phyloP scores from a whole-genome alignment of 2,113 vertebrate species.

The Halichoeres trimaculatus region DNA sequence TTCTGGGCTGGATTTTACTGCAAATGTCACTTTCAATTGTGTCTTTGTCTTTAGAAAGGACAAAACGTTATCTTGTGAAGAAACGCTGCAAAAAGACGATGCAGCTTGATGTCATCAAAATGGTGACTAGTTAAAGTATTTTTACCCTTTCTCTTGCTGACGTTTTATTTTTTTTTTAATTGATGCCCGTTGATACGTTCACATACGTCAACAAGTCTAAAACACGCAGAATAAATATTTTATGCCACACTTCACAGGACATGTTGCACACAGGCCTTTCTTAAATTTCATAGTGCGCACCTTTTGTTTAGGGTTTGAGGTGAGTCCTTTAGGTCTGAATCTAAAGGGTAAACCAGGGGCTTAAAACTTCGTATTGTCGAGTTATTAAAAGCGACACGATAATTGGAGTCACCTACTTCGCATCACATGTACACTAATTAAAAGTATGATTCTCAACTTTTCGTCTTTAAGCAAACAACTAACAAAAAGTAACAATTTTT shows the following conservation, averaged over 20 bases:
- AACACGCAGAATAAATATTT: no score
- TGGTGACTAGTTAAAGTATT: no score
- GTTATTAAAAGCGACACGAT: neutral
- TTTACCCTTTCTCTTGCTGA: no score
- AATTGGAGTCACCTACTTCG: rapidly evolving
- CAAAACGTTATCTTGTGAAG: no score
- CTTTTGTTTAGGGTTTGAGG: constrained; percentile 41
- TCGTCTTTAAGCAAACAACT: neutral
- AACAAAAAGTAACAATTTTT: neutral
- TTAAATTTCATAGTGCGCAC: constrained; percentile 17
- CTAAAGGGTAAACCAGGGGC: neutral
- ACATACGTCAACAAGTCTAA: neutral
- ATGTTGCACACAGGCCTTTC: neutral
- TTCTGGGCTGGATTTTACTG: no score
- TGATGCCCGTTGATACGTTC: no score
- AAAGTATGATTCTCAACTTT: rapidly evolving
- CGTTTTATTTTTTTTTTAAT: no score
- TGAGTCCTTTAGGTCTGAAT: neutral
- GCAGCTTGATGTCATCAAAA: no score
- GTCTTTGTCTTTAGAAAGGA: no score
- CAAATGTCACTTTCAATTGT: no score
- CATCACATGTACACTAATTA: rapidly evolving
- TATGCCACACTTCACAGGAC: no score
- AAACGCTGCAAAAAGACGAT: no score
- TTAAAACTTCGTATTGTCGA: neutral